These are phyloP conservation scores for Sula dactylatra DNA, from an alignment of 2,113 vertebrate species.

Conservation along the genomic window DNA sequence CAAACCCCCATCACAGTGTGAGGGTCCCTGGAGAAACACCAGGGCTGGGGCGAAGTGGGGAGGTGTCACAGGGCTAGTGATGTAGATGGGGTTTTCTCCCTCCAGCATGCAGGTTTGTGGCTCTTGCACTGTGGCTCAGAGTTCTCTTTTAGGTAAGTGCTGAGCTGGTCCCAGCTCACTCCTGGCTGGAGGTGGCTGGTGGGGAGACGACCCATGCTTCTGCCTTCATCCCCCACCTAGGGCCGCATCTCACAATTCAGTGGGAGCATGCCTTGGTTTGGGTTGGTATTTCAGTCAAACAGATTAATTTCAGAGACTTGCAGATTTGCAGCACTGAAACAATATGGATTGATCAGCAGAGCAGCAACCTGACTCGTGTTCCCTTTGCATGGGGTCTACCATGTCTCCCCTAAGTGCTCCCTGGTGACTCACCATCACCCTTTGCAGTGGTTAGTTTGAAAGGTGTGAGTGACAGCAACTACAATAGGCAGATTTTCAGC, in stretches of 20 bases:
- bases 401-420: neutral
- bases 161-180: neutral
- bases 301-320: neutral
- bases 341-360: neutral
- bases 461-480: neutral
- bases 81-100: neutral
- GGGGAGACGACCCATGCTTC: neutral
- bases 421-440: neutral
- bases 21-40: neutral
- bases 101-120: accelerated
- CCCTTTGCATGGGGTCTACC: neutral
- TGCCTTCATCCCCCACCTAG: neutral
- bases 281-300: neutral
- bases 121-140: neutral
- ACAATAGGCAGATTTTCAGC: neutral
- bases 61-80: neutral
- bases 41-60: neutral
- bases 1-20: neutral
- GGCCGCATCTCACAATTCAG: neutral
- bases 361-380: neutral
- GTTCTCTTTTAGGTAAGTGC: neutral
- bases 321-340: neutral
- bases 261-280: neutral
- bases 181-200: neutral
- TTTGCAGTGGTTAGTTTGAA: neutral